A percentile compares a stretch with the other conserved stretches of the same genome.
Evolutionary conservation across 2,888 invertebrate species (phyloP).

Genomic region (Drepana falcataria): DNA sequence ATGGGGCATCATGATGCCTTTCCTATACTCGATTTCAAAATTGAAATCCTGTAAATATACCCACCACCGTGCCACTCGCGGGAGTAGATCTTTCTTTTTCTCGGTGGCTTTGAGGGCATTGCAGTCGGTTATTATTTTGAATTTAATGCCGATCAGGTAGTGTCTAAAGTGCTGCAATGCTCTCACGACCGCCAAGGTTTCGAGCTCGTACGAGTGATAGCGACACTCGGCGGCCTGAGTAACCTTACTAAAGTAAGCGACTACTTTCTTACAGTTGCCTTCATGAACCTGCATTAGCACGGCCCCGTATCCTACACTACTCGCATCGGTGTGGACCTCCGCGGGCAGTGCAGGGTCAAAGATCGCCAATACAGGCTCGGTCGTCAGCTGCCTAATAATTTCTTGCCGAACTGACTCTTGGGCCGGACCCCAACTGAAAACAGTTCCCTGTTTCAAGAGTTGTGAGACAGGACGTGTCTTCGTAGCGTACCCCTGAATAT

Average conservation of each 20-base stretch:
- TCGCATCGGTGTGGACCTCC: not conserved
- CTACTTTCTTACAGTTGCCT: not conserved
- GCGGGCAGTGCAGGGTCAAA: not conserved
- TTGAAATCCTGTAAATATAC: slow-evolving; percentile 22
- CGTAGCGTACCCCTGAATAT: no score
- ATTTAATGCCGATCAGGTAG: slow-evolving; percentile 16
- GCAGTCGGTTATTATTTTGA: slow-evolving; percentile 26
- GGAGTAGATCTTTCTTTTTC: slow-evolving; percentile 20
- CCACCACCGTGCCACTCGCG: slow-evolving; percentile 26
- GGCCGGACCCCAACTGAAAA: slow-evolving; percentile 1
- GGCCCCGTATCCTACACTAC: not conserved
- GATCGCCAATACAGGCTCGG: slow-evolving; percentile 1
- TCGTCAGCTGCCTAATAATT: not conserved
- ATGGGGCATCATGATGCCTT: slow-evolving; percentile 17
- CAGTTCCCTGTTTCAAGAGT: not conserved
- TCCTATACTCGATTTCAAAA: slow-evolving; percentile 20
- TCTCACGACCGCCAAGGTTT: slow-evolving; percentile 16
- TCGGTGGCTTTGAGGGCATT: slow-evolving; percentile 22
- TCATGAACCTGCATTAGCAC: not conserved
- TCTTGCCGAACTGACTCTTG: not conserved
- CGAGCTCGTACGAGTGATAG: slow-evolving; percentile 3
- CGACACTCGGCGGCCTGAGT: slow-evolving; percentile 1
- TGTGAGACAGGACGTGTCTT: not conserved
- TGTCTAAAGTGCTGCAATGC: slow-evolving; percentile 21
- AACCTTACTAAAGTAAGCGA: slow-evolving; percentile 1